Evolutionary conservation across 2,797 vertebrate genomes (phyloP).

Genomic region (Taeniopygia guttata): DNA sequence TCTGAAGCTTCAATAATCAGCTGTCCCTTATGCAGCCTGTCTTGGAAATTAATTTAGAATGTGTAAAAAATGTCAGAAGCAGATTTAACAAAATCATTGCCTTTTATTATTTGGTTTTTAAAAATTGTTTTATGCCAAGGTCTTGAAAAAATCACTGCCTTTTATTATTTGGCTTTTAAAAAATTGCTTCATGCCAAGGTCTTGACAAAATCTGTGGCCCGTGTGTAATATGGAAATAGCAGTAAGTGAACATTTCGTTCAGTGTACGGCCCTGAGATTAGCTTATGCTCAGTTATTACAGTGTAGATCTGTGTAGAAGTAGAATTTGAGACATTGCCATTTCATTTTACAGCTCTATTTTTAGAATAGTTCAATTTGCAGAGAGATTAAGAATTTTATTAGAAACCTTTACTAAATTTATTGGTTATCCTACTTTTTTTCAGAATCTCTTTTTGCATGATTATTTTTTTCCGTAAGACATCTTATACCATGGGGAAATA

Average conservation of each 20-base stretch:
- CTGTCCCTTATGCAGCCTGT: background rate
- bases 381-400: background rate
- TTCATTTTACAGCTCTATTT: background rate
- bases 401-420: background rate
- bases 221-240: fast-evolving
- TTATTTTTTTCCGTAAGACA: background rate
- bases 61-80: background rate
- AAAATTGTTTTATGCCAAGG: background rate
- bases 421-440: background rate
- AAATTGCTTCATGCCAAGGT: background rate
- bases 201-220: background rate
- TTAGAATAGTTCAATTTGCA: background rate
- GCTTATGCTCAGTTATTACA: background rate
- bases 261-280: background rate
- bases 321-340: background rate
- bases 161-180: background rate
- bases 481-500: background rate
- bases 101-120: background rate
- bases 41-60: background rate
- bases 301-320: background rate
- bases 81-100: background rate
- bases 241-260: background rate
- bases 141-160: background rate
- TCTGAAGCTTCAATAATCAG: background rate
- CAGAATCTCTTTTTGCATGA: background rate